A percentile compares a stretch with the other conserved stretches of the same genome.
phyloP scores from a whole-genome alignment of 1,140 invertebrate genomes.

The Ridgeia piscesae region DNA sequence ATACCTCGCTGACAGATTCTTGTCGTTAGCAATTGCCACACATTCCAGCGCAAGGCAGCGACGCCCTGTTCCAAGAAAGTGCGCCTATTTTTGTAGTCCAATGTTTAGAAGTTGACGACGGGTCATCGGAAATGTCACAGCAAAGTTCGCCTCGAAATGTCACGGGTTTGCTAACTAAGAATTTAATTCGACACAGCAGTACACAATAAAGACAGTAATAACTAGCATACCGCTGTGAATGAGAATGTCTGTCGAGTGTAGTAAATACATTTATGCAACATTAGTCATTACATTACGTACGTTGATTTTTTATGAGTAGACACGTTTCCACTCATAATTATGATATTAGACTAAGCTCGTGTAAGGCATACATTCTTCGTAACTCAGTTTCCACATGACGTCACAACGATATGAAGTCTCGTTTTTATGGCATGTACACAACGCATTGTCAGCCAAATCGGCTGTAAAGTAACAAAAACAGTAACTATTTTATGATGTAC shows the following conservation, averaged over 20 bases:
- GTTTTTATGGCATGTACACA: neutral
- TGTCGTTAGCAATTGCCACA: neutral
- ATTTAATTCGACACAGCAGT: neutral
- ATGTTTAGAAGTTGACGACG: neutral
- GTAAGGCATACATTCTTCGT: neutral
- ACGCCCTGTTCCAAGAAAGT: neutral
- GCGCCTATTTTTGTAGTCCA: neutral
- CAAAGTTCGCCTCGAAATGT: neutral
- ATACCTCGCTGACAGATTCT: neutral
- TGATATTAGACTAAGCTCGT: too few species aligned
- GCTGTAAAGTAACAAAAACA: neutral
- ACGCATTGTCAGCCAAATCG: neutral
- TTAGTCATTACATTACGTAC: too few species aligned
- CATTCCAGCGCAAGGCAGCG: neutral
- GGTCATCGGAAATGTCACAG: neutral
- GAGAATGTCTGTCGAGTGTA: neutral
- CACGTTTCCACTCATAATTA: neutral
- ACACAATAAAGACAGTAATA: neutral
- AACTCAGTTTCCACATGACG: neutral
- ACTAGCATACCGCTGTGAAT: neutral
- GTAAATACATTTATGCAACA: neutral
- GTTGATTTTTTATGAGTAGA: neutral
- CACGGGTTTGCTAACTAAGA: neutral
- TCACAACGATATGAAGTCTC: neutral
- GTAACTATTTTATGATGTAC: neutral